phyloP scores from a whole-genome alignment of 2,888 invertebrate species.

The Platycheirus albimanus region DNA sequence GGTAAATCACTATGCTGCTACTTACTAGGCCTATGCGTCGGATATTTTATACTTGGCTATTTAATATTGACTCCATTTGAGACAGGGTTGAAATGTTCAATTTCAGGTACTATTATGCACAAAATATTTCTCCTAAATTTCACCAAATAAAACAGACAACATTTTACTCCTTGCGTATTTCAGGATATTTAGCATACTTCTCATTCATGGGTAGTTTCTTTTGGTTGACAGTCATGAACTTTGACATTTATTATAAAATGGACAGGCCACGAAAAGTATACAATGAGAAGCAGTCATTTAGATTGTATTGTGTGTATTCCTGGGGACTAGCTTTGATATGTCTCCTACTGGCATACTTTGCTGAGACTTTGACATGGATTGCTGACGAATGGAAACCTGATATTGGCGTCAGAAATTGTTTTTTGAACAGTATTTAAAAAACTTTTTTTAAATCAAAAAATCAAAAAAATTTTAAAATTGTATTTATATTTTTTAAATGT shows the following conservation, averaged over 20 bases:
- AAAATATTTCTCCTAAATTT: too few species aligned
- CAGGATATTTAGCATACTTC: constrained; percentile 88
- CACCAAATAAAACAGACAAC: too few species aligned
- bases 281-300: background rate
- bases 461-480: too few species aligned
- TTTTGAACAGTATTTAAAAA: too few species aligned
- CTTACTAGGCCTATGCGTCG: constrained; percentile 85
- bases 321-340: constrained; percentile 80
- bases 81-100: too few species aligned
- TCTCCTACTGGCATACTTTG: constrained; percentile 77
- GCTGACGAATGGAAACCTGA: constrained; percentile 82
- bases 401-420: too few species aligned
- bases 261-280: background rate
- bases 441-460: too few species aligned
- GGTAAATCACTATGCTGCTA: constrained; percentile 89
- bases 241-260: constrained; percentile 85
- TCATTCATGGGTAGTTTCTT: constrained; percentile 91
- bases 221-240: constrained; percentile 94
- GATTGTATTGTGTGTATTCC: constrained; percentile 85
- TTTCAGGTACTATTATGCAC: background rate
- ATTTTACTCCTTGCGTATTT: too few species aligned
- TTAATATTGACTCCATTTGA: too few species aligned
- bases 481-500: too few species aligned
- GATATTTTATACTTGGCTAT: constrained; percentile 85
- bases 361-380: constrained; percentile 78